Conservation (phyloP, 1,140 invertebrate genomes). For the Steinernema khuongi region DNA sequence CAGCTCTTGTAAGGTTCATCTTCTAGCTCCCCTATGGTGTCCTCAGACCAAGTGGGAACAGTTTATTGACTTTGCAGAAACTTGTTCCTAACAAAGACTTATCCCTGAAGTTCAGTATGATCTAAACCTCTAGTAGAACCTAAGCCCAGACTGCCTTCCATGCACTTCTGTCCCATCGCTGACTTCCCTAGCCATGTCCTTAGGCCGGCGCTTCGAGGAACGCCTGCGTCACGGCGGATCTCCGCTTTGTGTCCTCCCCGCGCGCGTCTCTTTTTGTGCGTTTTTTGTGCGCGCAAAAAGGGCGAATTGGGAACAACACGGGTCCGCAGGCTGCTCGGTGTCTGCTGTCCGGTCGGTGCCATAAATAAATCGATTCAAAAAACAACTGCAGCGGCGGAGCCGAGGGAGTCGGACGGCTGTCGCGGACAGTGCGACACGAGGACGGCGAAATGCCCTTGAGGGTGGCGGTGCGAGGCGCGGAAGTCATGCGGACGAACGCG, state of each 20-base stretch:
- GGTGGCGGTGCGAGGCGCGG: conserved; percentile 13
- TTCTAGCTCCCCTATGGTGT: no score
- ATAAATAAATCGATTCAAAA: conserved; percentile 15
- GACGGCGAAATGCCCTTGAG: conserved; percentile 8
- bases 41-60: no score
- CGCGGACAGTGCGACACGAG: background rate
- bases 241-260: background rate
- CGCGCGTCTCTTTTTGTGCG: background rate
- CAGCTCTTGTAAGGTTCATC: no score
- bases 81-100: no score
- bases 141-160: no score
- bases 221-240: no score
- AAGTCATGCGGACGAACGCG: conserved; percentile 6
- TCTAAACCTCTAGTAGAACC: no score
- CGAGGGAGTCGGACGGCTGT: conserved; percentile 11
- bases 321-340: background rate
- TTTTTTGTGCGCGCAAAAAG: conserved; percentile 1
- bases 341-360: conserved; percentile 12
- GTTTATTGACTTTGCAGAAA: no score
- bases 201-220: no score
- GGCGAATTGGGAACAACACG: conserved; percentile 6
- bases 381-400: background rate
- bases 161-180: no score
- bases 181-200: no score
- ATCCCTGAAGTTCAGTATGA: no score